Conservation (phyloP, 1,140 invertebrate genomes). For the Drosophila grimshawi region DNA sequence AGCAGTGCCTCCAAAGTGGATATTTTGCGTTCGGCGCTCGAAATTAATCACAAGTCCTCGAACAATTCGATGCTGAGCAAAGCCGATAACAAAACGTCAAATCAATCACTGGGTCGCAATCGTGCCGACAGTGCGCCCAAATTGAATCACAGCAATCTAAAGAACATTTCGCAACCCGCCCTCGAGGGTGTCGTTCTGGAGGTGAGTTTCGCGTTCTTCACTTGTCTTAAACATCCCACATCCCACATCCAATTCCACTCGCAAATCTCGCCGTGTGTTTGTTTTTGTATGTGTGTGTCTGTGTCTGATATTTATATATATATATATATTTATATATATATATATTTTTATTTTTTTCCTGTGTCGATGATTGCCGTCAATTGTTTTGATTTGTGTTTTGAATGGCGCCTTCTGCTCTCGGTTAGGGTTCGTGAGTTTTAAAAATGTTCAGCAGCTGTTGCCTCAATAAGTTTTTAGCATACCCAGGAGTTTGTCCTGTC, state of each 20-base stretch:
- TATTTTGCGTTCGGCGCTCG: slow-evolving; percentile 87
- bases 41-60: slow-evolving; percentile 86
- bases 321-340: too few relatives aligned
- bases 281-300: slow-evolving; percentile 14
- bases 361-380: slow-evolving; percentile 78
- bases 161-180: slow-evolving; percentile 86
- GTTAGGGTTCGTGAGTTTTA: slow-evolving; percentile 41
- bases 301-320: slow-evolving; percentile 21
- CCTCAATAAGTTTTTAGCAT: slow-evolving; percentile 79
- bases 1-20: slow-evolving; percentile 88
- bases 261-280: neutral
- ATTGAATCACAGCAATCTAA: slow-evolving; percentile 86
- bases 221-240: neutral
- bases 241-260: neutral
- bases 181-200: slow-evolving; percentile 85
- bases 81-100: slow-evolving; percentile 85
- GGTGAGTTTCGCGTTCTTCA: slow-evolving; percentile 66
- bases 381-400: slow-evolving; percentile 75
- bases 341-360: slow-evolving; percentile 18
- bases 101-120: slow-evolving; percentile 85
- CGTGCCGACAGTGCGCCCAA: slow-evolving; percentile 87
- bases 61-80: slow-evolving; percentile 84
- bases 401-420: neutral
- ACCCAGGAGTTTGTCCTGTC: slow-evolving; percentile 30
- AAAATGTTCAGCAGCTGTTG: slow-evolving; percentile 71